phyloP scores from a whole-genome alignment of 2,888 invertebrate genomes.

The Tribolium freemani region DNA sequence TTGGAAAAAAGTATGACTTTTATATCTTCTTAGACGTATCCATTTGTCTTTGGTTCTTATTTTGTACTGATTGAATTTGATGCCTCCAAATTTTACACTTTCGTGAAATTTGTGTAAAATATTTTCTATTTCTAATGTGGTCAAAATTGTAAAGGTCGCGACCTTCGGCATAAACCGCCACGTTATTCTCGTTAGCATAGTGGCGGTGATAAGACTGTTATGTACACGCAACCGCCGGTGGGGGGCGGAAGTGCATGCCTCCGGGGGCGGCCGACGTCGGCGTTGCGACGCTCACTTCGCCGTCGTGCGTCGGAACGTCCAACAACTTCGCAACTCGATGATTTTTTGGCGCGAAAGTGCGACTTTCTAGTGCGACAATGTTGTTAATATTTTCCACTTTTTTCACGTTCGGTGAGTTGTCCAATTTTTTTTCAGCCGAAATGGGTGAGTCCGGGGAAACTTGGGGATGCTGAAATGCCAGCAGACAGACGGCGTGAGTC shows the following conservation, averaged over 20 bases:
- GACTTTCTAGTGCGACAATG: slow-evolving; percentile 12
- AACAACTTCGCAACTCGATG: slow-evolving; percentile 3
- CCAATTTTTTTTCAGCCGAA: neutral
- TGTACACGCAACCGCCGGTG: slow-evolving; percentile 43
- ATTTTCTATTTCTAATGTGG: too few relatives aligned
- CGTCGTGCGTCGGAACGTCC: slow-evolving; percentile 32
- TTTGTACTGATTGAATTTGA: too few relatives aligned
- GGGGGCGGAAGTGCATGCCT: slow-evolving; percentile 40
- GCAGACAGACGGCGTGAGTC: slow-evolving; percentile 44
- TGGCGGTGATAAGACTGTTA: slow-evolving; percentile 34
- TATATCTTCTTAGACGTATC: too few relatives aligned
- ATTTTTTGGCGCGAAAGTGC: slow-evolving; percentile 41
- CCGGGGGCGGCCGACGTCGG: slow-evolving; percentile 50
- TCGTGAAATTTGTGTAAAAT: too few relatives aligned
- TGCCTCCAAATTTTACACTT: too few relatives aligned
- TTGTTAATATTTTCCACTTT: slow-evolving; percentile 16
- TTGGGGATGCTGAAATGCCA: slow-evolving; percentile 43
- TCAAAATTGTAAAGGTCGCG: slow-evolving; percentile 38
- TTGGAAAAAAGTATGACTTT: too few relatives aligned
- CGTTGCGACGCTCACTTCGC: slow-evolving; percentile 53
- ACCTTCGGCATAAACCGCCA: slow-evolving; percentile 11
- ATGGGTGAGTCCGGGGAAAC: slow-evolving; percentile 13
- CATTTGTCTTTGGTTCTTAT: too few relatives aligned
- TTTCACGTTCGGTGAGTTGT: slow-evolving; percentile 16
- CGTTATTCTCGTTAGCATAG: slow-evolving; percentile 32